These are phyloP conservation scores for Pundamilia nyererei DNA, from an alignment of 2,113 vertebrate species.

Conservation along the genomic window DNA sequence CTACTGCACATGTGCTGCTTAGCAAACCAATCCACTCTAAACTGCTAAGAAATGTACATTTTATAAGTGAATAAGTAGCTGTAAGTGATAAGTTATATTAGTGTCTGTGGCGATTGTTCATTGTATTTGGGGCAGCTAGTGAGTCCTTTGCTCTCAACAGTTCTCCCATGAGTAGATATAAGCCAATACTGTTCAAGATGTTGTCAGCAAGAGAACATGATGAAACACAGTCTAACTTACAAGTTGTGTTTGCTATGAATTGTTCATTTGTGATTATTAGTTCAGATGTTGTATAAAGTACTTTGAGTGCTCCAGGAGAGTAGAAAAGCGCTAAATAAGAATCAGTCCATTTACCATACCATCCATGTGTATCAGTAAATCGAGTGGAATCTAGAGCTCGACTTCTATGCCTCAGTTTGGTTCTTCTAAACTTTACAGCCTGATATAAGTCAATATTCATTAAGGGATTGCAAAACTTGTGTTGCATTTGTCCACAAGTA, in stretches of 20 bases:
- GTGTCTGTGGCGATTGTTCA: neutral
- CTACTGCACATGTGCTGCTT: neutral
- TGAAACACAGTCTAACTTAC: neutral
- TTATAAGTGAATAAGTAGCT: neutral
- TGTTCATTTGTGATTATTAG: neutral
- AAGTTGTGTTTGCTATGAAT: neutral
- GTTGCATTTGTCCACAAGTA: conserved; percentile 38
- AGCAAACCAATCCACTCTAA: neutral
- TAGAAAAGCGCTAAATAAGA: neutral
- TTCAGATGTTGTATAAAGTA: neutral
- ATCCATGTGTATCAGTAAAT: neutral
- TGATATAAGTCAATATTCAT: neutral
- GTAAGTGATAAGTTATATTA: neutral
- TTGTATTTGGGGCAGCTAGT: neutral
- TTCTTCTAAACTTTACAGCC: neutral
- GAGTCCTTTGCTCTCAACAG: neutral
- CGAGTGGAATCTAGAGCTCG: neutral
- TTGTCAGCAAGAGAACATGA: neutral
- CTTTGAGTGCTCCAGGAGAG: neutral
- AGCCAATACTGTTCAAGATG: neutral
- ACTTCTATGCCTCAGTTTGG: neutral
- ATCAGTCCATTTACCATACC: neutral
- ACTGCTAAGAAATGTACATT: neutral
- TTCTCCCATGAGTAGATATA: neutral
- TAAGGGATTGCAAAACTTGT: neutral